Conservation (phyloP, 2,888 invertebrate species). For the Erebia epiphron region DNA sequence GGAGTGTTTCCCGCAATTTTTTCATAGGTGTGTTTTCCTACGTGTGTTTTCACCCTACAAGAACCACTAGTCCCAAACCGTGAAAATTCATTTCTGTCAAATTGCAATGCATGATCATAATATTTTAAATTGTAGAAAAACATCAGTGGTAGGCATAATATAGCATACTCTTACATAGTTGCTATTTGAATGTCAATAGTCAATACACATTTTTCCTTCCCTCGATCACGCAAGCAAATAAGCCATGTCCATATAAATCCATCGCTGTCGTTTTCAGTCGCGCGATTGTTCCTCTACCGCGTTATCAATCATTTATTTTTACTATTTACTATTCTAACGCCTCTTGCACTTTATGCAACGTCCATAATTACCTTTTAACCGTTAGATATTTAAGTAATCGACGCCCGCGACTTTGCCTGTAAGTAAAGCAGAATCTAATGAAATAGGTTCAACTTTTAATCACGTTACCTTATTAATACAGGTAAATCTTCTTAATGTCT, state of each 20-base stretch:
- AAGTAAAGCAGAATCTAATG: background rate
- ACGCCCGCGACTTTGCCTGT: constrained; percentile 11
- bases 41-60: no score
- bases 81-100: no score
- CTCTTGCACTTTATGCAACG: constrained; percentile 66
- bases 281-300: constrained; percentile 61
- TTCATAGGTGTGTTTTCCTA: no score
- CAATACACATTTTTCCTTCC: background rate
- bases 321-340: constrained; percentile 63
- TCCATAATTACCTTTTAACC: constrained; percentile 36
- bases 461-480: no score
- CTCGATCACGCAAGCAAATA: background rate
- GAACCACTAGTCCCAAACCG: no score
- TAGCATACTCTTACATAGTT: no score
- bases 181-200: background rate
- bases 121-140: no score
- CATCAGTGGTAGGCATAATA: no score
- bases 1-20: no score
- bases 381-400: constrained; percentile 43
- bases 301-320: constrained; percentile 77
- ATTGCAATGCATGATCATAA: no score
- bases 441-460: no score
- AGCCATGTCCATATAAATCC: constrained; percentile 51
- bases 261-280: constrained; percentile 57
- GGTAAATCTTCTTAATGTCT: no score